Evolutionary conservation across 2,888 invertebrate species (phyloP).

Genomic region (Apamea sordens): DNA sequence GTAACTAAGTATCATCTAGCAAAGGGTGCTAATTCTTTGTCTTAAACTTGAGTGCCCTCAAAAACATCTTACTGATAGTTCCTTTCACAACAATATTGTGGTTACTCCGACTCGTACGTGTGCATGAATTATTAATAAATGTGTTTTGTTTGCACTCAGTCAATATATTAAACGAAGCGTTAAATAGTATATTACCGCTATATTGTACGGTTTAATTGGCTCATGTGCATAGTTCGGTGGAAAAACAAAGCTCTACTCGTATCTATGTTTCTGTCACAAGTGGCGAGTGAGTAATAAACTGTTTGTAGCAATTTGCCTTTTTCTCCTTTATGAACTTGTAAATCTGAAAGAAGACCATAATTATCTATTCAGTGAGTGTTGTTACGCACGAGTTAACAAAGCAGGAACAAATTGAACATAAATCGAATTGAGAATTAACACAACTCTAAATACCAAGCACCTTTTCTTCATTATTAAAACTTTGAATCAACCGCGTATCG

Average conservation of each 20-base stretch:
- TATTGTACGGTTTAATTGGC: conserved; percentile 55
- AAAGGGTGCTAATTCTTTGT: conserved; percentile 61
- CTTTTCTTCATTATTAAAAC: neutral
- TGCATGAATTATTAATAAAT: conserved; percentile 67
- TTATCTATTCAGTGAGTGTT: conserved; percentile 17
- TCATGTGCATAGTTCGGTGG: conserved; percentile 35
- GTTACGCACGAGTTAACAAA: conserved; percentile 24
- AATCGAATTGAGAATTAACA: conserved; percentile 3
- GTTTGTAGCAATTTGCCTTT: conserved; percentile 37
- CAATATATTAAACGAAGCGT: conserved; percentile 65
- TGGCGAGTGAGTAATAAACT: conserved; percentile 18
- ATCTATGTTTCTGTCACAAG: conserved; percentile 39
- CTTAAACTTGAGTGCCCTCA: conserved; percentile 39
- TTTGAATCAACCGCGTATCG: neutral
- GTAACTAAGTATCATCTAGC: conserved; percentile 56
- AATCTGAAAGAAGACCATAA: conserved; percentile 26
- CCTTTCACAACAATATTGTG: conserved; percentile 22
- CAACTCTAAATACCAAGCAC: neutral
- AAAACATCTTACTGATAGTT: conserved; percentile 42
- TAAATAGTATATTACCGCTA: conserved; percentile 63
- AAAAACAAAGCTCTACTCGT: conserved; percentile 29
- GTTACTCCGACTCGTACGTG: conserved; percentile 40
- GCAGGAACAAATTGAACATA: neutral
- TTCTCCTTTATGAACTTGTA: conserved; percentile 20
- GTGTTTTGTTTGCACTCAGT: conserved; percentile 55